A percentile compares a stretch with the other conserved stretches of the same genome.
Conservation (phyloP, 2,113 vertebrate genomes). For the Athene cunicularia region DNA sequence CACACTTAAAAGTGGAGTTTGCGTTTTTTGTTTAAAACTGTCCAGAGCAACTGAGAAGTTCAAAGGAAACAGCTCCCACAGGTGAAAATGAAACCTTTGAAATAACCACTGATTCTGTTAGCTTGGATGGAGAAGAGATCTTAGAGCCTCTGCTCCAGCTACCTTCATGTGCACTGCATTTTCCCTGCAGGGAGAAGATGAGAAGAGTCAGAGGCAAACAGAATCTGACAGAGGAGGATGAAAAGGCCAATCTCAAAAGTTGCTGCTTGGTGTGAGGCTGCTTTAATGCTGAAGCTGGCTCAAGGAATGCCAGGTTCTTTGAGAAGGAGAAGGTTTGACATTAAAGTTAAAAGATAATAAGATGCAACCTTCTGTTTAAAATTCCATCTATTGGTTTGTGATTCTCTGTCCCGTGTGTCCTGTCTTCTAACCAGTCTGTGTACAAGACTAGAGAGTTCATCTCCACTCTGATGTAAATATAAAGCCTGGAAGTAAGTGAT, state of each 20-base stretch:
- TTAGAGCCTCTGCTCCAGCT: not conserved
- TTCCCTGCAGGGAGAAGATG: not conserved
- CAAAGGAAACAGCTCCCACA: not conserved
- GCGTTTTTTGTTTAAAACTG: not conserved
- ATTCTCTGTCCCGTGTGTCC: not conserved
- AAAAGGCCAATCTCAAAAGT: not conserved
- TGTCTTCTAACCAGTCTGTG: not conserved
- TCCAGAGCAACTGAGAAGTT: not conserved
- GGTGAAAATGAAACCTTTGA: conserved; percentile 43
- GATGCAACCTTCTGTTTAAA: not conserved
- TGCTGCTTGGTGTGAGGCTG: not conserved
- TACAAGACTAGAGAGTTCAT: not conserved
- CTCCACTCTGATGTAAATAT: not conserved
- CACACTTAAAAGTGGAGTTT: not conserved
- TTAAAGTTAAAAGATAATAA: not conserved
- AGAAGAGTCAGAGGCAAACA: not conserved
- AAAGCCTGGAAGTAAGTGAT: not conserved
- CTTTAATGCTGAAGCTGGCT: not conserved
- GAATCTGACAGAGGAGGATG: not conserved
- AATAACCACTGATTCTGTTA: not conserved
- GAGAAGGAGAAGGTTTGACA: not conserved
- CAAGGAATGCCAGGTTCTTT: not conserved
- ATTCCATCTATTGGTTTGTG: not conserved
- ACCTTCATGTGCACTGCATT: not conserved
- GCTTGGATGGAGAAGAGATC: not conserved